A percentile compares a stretch with the other conserved stretches of the same genome.
These are phyloP conservation scores for Hirtodrosophila duncani DNA, from an alignment of 2,888 invertebrate species.

Conservation along the genomic window DNA sequence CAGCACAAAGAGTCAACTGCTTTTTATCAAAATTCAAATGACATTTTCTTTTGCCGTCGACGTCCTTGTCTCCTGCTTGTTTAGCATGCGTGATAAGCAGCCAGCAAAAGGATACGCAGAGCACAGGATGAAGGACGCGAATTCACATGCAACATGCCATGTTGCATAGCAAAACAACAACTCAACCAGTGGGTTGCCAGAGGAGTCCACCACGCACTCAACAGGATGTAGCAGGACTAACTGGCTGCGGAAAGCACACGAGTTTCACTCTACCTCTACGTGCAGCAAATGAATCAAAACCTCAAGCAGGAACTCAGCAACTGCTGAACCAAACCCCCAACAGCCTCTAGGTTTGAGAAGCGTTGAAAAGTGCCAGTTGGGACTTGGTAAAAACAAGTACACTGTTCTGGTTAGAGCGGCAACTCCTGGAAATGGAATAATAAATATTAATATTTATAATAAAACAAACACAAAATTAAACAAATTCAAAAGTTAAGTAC, in stretches of 20 bases:
- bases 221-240: conserved; percentile 3
- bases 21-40: conserved; percentile 72
- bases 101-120: conserved; percentile 40
- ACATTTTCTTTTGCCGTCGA: conserved; percentile 43
- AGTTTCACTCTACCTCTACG: conserved; percentile 32
- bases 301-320: conserved; percentile 37
- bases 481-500: neutral
- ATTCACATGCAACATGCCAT: neutral
- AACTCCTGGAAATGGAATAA: no score
- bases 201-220: conserved; percentile 20
- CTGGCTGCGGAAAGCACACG: conserved; percentile 42
- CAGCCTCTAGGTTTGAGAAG: conserved; percentile 35
- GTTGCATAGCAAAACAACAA: conserved; percentile 7
- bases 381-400: no score
- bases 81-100: conserved; percentile 68
- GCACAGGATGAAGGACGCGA: neutral
- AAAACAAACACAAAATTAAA: neutral
- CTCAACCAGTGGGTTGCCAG: conserved; percentile 25
- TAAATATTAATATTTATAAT: neutral
- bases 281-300: conserved; percentile 57
- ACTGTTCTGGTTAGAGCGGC: no score
- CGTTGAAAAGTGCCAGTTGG: conserved; percentile 14
- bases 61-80: conserved; percentile 50
- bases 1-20: conserved; percentile 53
- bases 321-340: no score